These are phyloP conservation scores for Nothoprocta perdicaria DNA, from an alignment of 2,113 vertebrate genomes.

Conservation along the genomic window DNA sequence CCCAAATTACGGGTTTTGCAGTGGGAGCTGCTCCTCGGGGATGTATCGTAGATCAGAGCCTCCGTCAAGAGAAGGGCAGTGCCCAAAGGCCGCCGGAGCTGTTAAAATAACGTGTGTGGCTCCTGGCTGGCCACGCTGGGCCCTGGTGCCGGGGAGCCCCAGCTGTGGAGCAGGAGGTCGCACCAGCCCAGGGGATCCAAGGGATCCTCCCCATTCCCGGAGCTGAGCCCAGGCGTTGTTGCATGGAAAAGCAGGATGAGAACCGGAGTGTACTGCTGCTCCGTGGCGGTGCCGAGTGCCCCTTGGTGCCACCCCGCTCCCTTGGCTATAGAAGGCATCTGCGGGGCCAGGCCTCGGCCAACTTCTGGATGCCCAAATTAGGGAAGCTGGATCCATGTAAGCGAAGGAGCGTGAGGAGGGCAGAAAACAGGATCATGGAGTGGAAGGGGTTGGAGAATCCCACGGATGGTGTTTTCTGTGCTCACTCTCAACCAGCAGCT, in stretches of 20 bases:
- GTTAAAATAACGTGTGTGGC: not conserved
- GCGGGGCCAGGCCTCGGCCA: not conserved
- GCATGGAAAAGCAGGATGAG: not conserved
- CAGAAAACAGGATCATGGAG: not conserved
- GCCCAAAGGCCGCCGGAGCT: not conserved
- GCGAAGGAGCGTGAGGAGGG: not conserved
- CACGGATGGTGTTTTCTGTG: too few species aligned
- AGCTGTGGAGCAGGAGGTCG: not conserved
- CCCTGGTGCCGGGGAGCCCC: not conserved
- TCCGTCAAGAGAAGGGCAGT: not conserved
- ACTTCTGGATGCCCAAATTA: not conserved
- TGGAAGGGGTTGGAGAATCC: not conserved
- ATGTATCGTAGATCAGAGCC: not conserved
- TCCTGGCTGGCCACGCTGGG: not conserved
- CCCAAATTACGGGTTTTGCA: not conserved
- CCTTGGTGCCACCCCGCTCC: not conserved
- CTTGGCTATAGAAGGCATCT: not conserved
- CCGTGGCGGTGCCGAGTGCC: not conserved
- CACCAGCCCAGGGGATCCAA: not conserved
- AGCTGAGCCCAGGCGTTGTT: not conserved
- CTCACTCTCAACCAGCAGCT: not conserved
- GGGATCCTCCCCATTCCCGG: not conserved
- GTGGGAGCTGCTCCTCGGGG: not conserved
- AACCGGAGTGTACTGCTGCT: not conserved
- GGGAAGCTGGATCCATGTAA: not conserved